Percentiles rank a stretch among this genome's conserved stretches.
phyloP scores from a whole-genome alignment of 2,113 vertebrate species.

The Epinephelus fuscoguttatus region DNA sequence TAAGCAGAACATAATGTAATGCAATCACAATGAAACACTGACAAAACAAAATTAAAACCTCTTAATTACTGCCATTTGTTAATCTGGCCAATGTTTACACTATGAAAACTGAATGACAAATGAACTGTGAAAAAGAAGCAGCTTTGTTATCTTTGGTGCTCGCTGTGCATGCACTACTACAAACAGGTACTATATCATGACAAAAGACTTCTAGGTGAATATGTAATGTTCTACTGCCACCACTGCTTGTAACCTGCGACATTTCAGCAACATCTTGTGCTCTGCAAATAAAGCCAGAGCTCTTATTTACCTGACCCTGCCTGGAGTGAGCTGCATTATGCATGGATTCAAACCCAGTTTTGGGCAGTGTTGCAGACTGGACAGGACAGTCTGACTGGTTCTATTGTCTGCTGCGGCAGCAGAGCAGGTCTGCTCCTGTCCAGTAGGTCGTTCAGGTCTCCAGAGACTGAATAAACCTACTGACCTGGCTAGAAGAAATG shows the following conservation, averaged over 20 bases:
- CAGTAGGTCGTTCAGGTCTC: slow-evolving; percentile 7
- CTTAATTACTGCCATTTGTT: too few species aligned
- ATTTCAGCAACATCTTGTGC: not conserved
- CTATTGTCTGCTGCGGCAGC: slow-evolving; percentile 35
- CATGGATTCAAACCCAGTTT: slow-evolving; percentile 20
- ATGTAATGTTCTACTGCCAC: not conserved
- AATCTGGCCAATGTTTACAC: not conserved
- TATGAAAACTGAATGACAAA: not conserved
- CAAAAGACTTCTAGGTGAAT: not conserved
- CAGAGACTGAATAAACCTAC: slow-evolving; percentile 19
- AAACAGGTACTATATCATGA: not conserved
- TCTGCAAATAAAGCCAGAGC: not conserved
- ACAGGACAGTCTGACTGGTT: slow-evolving; percentile 45
- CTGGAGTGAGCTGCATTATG: not conserved
- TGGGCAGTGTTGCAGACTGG: slow-evolving; percentile 31
- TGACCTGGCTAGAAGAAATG: slow-evolving; percentile 25
- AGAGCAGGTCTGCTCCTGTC: slow-evolving; percentile 36
- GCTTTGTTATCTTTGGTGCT: not conserved
- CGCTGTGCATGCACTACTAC: not conserved
- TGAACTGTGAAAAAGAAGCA: not conserved
- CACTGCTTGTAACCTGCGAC: not conserved
- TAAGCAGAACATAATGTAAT: not conserved
- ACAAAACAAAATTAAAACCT: not conserved
- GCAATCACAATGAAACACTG: not conserved
- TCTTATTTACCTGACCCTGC: slow-evolving; percentile 1